Percentiles rank a stretch among this genome's conserved stretches.
These are phyloP conservation scores for Lophura nycthemera DNA, from an alignment of 2,113 vertebrate genomes.

Conservation along the genomic window DNA sequence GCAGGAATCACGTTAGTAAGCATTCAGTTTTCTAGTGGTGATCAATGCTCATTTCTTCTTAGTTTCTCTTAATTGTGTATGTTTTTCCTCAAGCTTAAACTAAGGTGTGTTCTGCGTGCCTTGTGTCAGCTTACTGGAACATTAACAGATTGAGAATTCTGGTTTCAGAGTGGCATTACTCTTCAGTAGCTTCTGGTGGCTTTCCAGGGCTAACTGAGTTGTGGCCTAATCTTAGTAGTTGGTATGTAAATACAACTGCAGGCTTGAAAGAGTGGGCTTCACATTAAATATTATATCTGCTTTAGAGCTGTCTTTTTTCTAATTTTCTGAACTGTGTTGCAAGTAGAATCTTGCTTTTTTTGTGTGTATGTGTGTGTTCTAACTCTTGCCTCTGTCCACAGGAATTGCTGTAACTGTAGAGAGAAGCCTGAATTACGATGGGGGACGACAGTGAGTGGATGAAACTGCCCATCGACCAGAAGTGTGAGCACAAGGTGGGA, in stretches of 20 bases:
- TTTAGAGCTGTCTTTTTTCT: neutral
- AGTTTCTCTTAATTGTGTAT: accelerated
- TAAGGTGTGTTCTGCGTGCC: neutral
- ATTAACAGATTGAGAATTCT: neutral
- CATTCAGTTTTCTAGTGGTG: neutral
- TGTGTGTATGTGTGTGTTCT: neutral
- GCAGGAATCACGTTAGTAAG: neutral
- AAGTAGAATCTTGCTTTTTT: neutral
- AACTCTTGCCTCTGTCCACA: slow-evolving; percentile 32
- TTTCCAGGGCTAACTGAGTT: neutral
- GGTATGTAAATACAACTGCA: neutral
- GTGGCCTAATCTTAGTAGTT: neutral
- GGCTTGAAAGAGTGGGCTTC: neutral
- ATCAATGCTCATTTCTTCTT: neutral
- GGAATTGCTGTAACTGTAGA: slow-evolving; percentile 55
- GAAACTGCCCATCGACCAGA: slow-evolving; percentile 96
- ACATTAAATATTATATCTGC: neutral
- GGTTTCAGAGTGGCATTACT: neutral
- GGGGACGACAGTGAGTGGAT: slow-evolving; percentile 98
- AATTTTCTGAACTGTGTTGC: neutral
- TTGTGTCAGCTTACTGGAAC: neutral
- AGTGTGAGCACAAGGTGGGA: slow-evolving; percentile 98
- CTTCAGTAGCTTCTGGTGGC: neutral
- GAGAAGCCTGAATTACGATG: slow-evolving; percentile 83
- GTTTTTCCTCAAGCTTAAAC: neutral